These are phyloP conservation scores for Eospalax fontanierii DNA, from an alignment of 2,797 vertebrate species.

Conservation along the genomic window DNA sequence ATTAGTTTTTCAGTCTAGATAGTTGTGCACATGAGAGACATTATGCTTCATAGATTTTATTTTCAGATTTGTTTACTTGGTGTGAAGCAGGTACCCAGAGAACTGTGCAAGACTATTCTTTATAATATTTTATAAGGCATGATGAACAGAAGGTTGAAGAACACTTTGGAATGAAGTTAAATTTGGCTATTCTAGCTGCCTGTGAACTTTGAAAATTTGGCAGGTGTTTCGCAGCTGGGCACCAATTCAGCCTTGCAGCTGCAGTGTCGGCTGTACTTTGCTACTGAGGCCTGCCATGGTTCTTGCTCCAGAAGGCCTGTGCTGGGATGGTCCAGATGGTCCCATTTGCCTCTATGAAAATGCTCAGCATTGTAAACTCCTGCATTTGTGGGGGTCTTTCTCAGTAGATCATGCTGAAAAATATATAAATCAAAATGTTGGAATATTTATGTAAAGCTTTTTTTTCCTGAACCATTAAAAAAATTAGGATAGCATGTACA, in stretches of 20 bases:
- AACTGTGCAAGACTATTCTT: conserved; percentile 67
- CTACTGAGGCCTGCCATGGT: conserved; percentile 57
- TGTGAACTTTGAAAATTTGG: conserved; percentile 76
- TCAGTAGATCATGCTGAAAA: conserved; percentile 73
- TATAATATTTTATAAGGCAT: conserved; percentile 77
- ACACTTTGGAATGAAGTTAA: conserved; percentile 71
- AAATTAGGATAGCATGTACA: conserved; percentile 62
- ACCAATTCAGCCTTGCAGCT: conserved; percentile 81
- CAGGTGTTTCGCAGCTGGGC: conserved; percentile 79
- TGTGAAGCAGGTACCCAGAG: conserved; percentile 75
- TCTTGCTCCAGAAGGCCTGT: conserved; percentile 80
- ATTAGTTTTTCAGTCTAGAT: conserved; percentile 75
- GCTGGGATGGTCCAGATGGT: conserved; percentile 69
- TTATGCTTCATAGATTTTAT: conserved; percentile 76
- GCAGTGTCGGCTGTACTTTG: conserved; percentile 73
- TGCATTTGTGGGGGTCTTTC: conserved; percentile 74
- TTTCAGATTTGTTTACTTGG: conserved; percentile 64
- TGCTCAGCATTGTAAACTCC: conserved; percentile 65
- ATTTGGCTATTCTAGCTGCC: conserved; percentile 81
- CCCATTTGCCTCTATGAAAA: conserved; percentile 78
- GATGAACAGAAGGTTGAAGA: conserved; percentile 71
- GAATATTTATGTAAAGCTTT: conserved; percentile 61
- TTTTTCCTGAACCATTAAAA: conserved; percentile 60
- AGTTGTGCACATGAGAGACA: conserved; percentile 77
- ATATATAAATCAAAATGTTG: conserved; percentile 21